phyloP scores from a whole-genome alignment of 2,113 vertebrate species.

The Oxyruncus cristatus region DNA sequence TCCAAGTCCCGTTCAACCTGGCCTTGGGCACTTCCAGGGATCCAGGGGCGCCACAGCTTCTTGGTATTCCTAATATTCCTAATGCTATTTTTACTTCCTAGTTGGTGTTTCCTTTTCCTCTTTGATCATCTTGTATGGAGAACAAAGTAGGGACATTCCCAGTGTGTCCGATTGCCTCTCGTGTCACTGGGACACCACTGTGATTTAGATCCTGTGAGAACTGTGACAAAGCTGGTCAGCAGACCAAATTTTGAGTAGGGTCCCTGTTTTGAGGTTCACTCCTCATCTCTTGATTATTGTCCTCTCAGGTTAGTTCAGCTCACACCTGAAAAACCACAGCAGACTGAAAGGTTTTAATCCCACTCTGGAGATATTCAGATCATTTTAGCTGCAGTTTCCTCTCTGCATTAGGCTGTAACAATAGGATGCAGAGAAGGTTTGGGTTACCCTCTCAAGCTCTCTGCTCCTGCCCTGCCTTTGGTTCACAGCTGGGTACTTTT shows the following conservation, averaged over 20 bases:
- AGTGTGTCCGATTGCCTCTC: background rate
- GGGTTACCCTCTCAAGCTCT: background rate
- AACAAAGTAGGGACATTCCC: background rate
- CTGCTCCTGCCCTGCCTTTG: background rate
- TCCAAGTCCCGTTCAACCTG: background rate
- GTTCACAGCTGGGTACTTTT: background rate
- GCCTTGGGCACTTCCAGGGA: background rate
- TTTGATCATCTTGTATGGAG: background rate
- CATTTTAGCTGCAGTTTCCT: background rate
- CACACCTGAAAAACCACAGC: background rate
- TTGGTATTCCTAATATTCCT: background rate
- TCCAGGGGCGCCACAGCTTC: background rate
- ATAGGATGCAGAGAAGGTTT: background rate
- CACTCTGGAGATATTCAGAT: rapidly evolving
- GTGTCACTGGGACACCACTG: background rate
- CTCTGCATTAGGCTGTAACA: background rate
- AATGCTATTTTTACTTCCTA: background rate
- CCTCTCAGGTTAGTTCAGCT: background rate
- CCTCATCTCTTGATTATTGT: background rate
- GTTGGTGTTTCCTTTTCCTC: background rate
- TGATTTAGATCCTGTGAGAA: background rate
- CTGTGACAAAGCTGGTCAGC: background rate
- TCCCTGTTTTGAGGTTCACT: background rate
- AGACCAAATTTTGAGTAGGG: background rate
- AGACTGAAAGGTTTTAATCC: background rate